phyloP scores from a whole-genome alignment of 1,140 invertebrate genomes.

The Nasonia longicornis region DNA sequence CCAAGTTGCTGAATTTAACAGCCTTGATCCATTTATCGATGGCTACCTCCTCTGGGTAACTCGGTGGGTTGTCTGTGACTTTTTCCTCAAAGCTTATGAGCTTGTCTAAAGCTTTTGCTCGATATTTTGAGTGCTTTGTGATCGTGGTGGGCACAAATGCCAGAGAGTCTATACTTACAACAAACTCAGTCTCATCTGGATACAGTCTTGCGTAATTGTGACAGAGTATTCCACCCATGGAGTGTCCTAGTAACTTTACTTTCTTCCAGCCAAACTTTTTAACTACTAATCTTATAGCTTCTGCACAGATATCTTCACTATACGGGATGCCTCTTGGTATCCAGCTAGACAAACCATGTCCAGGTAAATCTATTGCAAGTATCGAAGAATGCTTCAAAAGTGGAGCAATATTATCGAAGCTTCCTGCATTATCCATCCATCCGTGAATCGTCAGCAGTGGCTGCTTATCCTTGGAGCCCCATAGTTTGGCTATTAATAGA shows the following conservation, averaged over 20 bases:
- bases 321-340: slow-evolving; percentile 75
- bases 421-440: slow-evolving; percentile 81
- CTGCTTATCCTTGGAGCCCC: slow-evolving; percentile 72
- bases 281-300: slow-evolving; percentile 71
- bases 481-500: slow-evolving; percentile 71
- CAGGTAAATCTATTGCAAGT: slow-evolving; percentile 78
- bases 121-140: slow-evolving; percentile 49
- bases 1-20: slow-evolving; percentile 67
- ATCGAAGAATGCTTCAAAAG: slow-evolving; percentile 73
- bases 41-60: slow-evolving; percentile 73
- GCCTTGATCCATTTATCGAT: slow-evolving; percentile 69
- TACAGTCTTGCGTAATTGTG: slow-evolving; percentile 73
- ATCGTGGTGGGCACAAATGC: slow-evolving; percentile 67
- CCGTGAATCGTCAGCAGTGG: slow-evolving; percentile 81
- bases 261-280: slow-evolving; percentile 78
- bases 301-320: slow-evolving; percentile 70
- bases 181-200: slow-evolving; percentile 73
- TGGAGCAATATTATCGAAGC: slow-evolving; percentile 78
- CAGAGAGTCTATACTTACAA: slow-evolving; percentile 75
- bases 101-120: slow-evolving; percentile 62
- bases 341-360: slow-evolving; percentile 80
- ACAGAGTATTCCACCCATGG: slow-evolving; percentile 74
- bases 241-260: slow-evolving; percentile 77
- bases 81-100: slow-evolving; percentile 68
- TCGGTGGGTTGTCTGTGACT: slow-evolving; percentile 68